phyloP scores from a whole-genome alignment of 2,797 vertebrate genomes.

The Phataginus tricuspis region DNA sequence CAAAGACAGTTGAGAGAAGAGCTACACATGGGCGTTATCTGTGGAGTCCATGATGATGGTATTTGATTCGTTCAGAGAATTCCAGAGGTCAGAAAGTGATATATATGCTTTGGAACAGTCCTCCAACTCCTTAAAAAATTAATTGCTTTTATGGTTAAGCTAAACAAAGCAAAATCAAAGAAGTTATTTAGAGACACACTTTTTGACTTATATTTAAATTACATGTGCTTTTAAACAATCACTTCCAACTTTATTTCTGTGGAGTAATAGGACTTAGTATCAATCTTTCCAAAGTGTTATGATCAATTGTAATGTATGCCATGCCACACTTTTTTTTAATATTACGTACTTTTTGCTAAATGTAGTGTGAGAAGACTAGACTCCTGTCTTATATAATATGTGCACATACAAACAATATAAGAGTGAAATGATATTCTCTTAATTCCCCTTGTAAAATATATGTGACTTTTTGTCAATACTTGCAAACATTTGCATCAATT shows the following conservation, averaged over 20 bases:
- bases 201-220: background rate
- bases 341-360: background rate
- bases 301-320: slow-evolving; percentile 15
- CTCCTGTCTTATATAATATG: background rate
- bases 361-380: background rate
- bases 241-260: background rate
- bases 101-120: background rate
- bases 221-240: slow-evolving; percentile 35
- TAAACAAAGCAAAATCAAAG: background rate
- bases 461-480: background rate
- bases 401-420: background rate
- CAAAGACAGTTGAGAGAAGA: background rate
- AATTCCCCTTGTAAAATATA: background rate
- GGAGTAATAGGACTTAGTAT: background rate
- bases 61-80: slow-evolving; percentile 21
- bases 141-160: slow-evolving; percentile 30
- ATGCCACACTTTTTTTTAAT: background rate
- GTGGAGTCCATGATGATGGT: background rate
- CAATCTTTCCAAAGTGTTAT: background rate
- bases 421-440: background rate
- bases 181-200: background rate
- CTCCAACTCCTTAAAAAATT: slow-evolving; percentile 8
- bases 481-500: background rate
- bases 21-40: background rate
- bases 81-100: background rate